Percentiles rank a stretch among this genome's conserved stretches.
Evolutionary conservation across 2,113 vertebrate species (phyloP).

Genomic region (Psilopsiagon aurifrons): DNA sequence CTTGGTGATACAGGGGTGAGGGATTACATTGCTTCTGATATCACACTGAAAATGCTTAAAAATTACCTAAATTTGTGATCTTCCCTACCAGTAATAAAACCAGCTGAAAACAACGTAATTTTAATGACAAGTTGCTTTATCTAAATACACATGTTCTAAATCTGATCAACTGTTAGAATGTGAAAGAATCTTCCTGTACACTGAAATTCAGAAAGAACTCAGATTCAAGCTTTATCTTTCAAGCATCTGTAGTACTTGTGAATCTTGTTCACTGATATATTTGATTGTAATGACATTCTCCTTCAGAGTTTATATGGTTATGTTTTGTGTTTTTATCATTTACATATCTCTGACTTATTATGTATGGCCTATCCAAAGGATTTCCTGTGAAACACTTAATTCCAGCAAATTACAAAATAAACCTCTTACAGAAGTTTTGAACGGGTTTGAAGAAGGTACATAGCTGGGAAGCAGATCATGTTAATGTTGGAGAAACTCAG

Average conservation of each 20-base stretch:
- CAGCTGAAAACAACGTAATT: background rate
- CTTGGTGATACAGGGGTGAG: background rate
- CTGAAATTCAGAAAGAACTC: background rate
- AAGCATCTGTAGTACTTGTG: background rate
- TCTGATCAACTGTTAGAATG: background rate
- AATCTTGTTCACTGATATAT: background rate
- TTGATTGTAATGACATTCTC: background rate
- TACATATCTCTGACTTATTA: conserved; percentile 7
- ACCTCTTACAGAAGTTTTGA: background rate
- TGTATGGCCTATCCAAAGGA: background rate
- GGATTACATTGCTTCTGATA: background rate
- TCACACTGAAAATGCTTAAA: background rate
- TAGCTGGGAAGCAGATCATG: background rate
- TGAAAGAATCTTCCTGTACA: background rate
- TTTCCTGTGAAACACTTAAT: background rate
- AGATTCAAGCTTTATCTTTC: background rate
- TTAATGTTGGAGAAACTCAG: background rate
- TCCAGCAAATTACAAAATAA: background rate
- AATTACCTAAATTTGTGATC: background rate
- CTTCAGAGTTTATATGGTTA: background rate
- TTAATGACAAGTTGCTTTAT: background rate
- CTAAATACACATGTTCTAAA: background rate
- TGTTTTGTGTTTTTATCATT: conserved; percentile 32
- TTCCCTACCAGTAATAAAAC: background rate
- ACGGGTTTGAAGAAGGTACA: background rate